Conservation (phyloP, 2,797 vertebrate species). For the Microctenopoma lineatum region DNA sequence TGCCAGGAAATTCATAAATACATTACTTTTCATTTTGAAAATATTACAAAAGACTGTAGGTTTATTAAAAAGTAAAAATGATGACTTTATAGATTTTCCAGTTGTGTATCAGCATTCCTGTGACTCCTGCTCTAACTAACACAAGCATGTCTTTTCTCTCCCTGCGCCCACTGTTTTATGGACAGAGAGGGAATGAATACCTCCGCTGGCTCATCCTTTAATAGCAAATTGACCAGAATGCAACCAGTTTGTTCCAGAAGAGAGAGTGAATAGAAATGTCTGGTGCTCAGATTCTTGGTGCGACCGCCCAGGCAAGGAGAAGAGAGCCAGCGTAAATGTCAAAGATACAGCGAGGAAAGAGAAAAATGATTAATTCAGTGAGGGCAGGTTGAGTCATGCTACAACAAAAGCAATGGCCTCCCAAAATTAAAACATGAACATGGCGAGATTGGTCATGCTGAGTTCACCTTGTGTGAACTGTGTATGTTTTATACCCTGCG, state of each 20-base stretch:
- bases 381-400: conserved; percentile 18
- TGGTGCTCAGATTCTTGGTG: conserved; percentile 57
- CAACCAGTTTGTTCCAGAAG: conserved; percentile 74
- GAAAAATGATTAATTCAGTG: conserved; percentile 16
- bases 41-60: conserved; percentile 82
- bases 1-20: conserved; percentile 89
- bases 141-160: conserved; percentile 76
- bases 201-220: conserved; percentile 73
- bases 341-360: conserved; percentile 1
- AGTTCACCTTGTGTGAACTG: conserved; percentile 26
- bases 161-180: conserved; percentile 63
- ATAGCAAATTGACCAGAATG: conserved; percentile 80
- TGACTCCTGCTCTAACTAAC: conserved; percentile 71
- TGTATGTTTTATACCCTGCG: conserved; percentile 41
- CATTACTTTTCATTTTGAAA: conserved; percentile 86
- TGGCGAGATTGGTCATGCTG: conserved; percentile 7
- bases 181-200: conserved; percentile 73
- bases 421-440: background rate
- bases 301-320: conserved; percentile 31
- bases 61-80: conserved; percentile 87
- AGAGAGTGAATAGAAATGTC: conserved; percentile 67
- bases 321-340: conserved; percentile 18
- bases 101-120: conserved; percentile 71
- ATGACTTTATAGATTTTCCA: conserved; percentile 86
- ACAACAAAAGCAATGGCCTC: conserved; percentile 2